Base-by-base conservation (phyloP, 2,888 invertebrate species). In the Phaedon cochleariae region DNA sequence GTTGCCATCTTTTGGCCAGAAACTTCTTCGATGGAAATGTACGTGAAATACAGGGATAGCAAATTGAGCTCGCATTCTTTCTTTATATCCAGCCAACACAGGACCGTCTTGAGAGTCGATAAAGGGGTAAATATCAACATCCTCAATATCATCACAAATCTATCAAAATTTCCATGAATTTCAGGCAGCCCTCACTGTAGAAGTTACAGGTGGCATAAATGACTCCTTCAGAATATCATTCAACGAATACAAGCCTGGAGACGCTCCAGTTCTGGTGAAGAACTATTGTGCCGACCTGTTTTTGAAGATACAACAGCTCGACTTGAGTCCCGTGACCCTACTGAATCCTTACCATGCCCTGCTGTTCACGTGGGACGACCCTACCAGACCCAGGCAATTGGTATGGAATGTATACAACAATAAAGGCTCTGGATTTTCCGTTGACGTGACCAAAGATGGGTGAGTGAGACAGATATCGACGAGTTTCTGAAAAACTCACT, bases 291-390 rank as follows among this genome's bases (percentile, higher is more conserved):
- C 91, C 57, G 92, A 94, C 76, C 83, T 94, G 58, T 93, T 93
- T 82, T 83, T 94, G 46, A 93, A 93, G 80, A 87, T 94, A 41
- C 90, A 93, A 73, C 94, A 94, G 83, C 77, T 82, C 29, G 84
- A 84, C 72, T 73, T 87, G 79, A 85, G 86, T 20, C 87, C 89
- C 83, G 93, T 92, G 51, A 92, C 92, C 0, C 83, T 94, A 22
- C 82, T 94, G 53, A 92, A 90, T 75, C 92, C 94, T 0, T 89
- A 89, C 73, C 90, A 93, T 81, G 89, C 91, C 9, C 84, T 93
- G 77, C 81, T 94, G 34, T 94, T 93, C 78, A 94, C 94, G 0
- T 95, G 94, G 94, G 94, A 94, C 75, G 93, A 95, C 80, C 94
- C 94, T 0, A 88, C 88, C 0, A 89, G 90, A 60, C 89, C 90